Base-by-base conservation (phyloP, 1,140 invertebrate genomes). In the Zeugodacus cucurbitae region DNA sequence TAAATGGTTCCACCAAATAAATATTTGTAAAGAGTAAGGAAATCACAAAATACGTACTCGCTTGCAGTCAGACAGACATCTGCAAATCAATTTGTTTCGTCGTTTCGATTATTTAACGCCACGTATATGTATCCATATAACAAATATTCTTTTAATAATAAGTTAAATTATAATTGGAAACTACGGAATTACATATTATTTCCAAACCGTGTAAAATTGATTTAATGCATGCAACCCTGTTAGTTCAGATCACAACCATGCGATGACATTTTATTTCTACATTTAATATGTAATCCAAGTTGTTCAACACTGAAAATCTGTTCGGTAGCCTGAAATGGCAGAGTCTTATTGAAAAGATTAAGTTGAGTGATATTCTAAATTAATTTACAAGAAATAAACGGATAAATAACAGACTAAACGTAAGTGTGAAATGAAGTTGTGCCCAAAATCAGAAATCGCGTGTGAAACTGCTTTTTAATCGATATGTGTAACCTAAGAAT, bases 281-380 rank as follows among this genome's bases (percentile, higher is more conserved):
- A 74, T 48, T 54, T 34, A n/a, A 14, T 82, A 10, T 82, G 7
- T 8, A 48, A 37, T 82, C 48, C 22, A 48, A 54, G 10, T 82
- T 44, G 22, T 54, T 26, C 74, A 82, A 82, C 74, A 82, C 74
- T 82, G 34, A 41, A 41, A 8, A 41, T 74, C 20, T 82, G 26
- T 82, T 14, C 41, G 74, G 48, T 29, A 48, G 74, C 41, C 74
- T 82, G 41, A 87, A 87, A 87, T 87, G 86, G 86, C 86, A 57
- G 59, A 34, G 54, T 58, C 48, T 87, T 64, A 22, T 26, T 87
- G 54, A 87, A 58, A 44, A 54, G 14, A 20, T 64, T 22, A 87
- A 87, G 7, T 87, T 17, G 1, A 58, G 59, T 37, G 37, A 59
- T 37, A 59, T 87, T 87, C 22, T 64, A 87, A 87, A 87, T 87